Evolutionary conservation across 2,113 vertebrate genomes (phyloP), one percentile per base, ranked within the genome.

Genomic region (Trochalopteron elliotii): DNA sequence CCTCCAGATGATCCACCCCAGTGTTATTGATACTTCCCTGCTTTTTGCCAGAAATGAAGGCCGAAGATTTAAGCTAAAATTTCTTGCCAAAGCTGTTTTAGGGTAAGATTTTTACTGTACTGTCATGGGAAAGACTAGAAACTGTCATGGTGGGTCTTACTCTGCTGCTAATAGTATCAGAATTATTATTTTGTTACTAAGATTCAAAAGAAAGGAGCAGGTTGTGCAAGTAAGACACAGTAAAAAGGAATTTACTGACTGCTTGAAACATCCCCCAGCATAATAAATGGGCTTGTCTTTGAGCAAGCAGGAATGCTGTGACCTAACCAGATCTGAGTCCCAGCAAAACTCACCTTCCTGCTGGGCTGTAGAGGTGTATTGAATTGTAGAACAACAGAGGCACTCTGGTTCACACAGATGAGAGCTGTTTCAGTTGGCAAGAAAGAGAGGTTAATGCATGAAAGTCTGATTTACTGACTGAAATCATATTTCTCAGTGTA

Each of bases 11-110:
- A 98, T 99, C 93, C 98, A 99, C 93, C 98, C 92, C 44, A 98
- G 98, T 57, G 97, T 99, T 23, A 99, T 99, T 76, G 99, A 99
- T 95, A 99, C 99, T 23, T 98, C 99, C 5, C 86, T 99, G 95
- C 98, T 99, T 76, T 99, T 98, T 97, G 96, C 96, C 77, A 97
- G 95, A 93, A 96, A 97, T 16, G 98, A 94, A 59, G 98, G 98
- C 39, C 98, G 92, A 94, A 98, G 93, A 94, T 99, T 99, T 97
- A 99, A 98, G 93, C 97, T 99, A 37, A 99, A 99, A 90, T 98
- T 98, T 86, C 97, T 99, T 98, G 98, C 99, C 10, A 97, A 98
- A 93, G 96, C 93, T 40, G 95, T 99, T 92, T 97, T 99, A 89
- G 97, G 98, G 99, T 99, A 98, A 97, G 98, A 79, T 75, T 81